Base-by-base conservation (phyloP, 2,797 vertebrate species). In the Anisognathus igniventris region DNA sequence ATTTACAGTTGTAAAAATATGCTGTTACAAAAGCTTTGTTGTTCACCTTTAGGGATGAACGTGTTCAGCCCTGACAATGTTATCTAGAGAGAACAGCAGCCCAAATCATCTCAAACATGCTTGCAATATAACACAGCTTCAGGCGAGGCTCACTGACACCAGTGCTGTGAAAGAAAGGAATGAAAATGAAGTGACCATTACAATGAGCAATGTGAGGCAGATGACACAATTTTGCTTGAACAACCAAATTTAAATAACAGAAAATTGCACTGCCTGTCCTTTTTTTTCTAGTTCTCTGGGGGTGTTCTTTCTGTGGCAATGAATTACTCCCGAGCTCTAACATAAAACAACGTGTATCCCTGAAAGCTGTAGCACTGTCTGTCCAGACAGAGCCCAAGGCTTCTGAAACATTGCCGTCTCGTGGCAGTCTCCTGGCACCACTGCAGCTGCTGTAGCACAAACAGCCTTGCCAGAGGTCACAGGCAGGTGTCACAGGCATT, bases 61-160 rank as follows among this genome's bases (percentile, higher is more conserved):
- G 17, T 61, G 81, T 72, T 96, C 37, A 14, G 70, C 88, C 83
- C 89, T 92, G 73, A 97, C 95, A 96, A 93, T 90, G 96, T 96
- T 97, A 97, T 96, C 97, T 96, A 35, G 86, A 58, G 83, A 64
- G 58, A 94, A 25, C 96, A 97, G 96, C 88, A 86, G 86, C 77
- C 74, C 73, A 66, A 78, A 82, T 93, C 45, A 82, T 25, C 70
- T 91, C 89, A 62, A n/a, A 77, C 78, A 91, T 27, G 39, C 86
- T 88, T 76, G 92, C 73, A 87, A 70, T 90, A 82, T 80, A 76
- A 72, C 86, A 60, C 6, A 44, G 93, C 88, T 87, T 60, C 79
- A 39, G 73, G 82, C 23, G 0, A 90, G 57, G 82, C 88, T 86
- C 16, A 1, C 58, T 92, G 93, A 83, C 94, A 94, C 82, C 65